phyloP scores from a whole-genome alignment of 1,140 invertebrate species.

The Tyrophagus putrescentiae region DNA sequence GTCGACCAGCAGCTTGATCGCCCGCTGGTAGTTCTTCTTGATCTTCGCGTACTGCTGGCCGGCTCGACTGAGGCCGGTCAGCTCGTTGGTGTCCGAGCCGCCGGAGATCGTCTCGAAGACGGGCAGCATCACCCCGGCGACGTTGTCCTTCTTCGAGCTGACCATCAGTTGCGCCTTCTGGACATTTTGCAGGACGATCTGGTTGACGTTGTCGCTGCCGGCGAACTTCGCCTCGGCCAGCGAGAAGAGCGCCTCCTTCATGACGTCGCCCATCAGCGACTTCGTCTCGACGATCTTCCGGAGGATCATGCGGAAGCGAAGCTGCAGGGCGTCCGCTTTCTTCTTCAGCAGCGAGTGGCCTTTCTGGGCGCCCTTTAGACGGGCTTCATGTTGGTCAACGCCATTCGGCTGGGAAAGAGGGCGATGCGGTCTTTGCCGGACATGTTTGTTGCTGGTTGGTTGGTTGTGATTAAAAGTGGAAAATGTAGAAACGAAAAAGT shows the following conservation, averaged over 20 bases:
- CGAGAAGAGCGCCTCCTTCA: constrained; percentile 99
- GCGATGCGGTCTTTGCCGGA: constrained; percentile 66
- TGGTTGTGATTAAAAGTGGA: too few species aligned
- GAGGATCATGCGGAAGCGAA: constrained; percentile 90
- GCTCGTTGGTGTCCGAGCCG: constrained; percentile 77
- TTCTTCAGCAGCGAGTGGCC: constrained; percentile 97
- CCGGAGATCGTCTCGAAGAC: constrained; percentile 91
- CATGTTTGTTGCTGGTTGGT: too few species aligned
- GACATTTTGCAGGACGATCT: constrained; percentile 95
- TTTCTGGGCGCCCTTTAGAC: constrained; percentile 92
- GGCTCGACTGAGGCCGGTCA: constrained; percentile 80
- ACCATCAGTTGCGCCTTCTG: constrained; percentile 98
- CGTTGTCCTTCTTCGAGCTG: constrained; percentile 87
- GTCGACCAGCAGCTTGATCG: constrained; percentile 78
- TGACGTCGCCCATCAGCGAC: constrained; percentile 96
- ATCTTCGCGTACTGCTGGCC: constrained; percentile 84
- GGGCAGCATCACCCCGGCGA: constrained; percentile 88
- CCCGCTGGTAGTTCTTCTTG: constrained; percentile 83
- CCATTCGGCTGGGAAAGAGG: constrained; percentile 95
- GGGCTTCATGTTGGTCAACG: constrained; percentile 51
- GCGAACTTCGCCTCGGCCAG: constrained; percentile 97
- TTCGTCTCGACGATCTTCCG: constrained; percentile 99
- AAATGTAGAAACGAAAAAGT: too few species aligned
- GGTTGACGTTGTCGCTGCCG: constrained; percentile 86
- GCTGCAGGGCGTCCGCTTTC: constrained; percentile 97